Evolutionary conservation across 1,140 invertebrate species (phyloP).

Genomic region (Papilio xuthus): DNA sequence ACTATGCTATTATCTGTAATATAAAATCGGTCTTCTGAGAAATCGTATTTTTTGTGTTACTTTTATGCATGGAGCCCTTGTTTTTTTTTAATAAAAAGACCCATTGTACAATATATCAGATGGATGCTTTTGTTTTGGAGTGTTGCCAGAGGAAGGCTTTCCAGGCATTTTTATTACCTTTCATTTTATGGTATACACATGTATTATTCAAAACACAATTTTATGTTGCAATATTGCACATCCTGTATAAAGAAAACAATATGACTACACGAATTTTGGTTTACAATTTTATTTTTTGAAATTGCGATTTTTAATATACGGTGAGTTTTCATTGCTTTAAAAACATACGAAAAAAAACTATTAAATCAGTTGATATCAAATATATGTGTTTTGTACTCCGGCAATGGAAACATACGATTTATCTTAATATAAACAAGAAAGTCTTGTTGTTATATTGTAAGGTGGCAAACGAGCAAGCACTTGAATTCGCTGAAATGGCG

Average conservation of each 20-base stretch:
- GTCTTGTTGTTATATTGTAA: too few species aligned
- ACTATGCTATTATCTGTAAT: background rate
- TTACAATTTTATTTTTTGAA: background rate
- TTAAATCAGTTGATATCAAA: too few species aligned
- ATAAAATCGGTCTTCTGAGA: background rate
- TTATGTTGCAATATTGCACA: slow-evolving; percentile 1
- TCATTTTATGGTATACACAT: slow-evolving; percentile 18
- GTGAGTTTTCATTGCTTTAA: background rate
- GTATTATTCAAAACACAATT: slow-evolving; percentile 22
- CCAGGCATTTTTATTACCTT: slow-evolving; percentile 8
- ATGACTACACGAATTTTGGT: background rate
- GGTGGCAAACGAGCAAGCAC: too few species aligned
- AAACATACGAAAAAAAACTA: background rate
- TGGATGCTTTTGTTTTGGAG: slow-evolving; percentile 28
- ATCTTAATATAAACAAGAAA: too few species aligned
- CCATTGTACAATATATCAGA: background rate
- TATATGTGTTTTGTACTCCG: too few species aligned
- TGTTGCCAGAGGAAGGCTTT: slow-evolving; percentile 16
- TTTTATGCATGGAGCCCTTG: background rate
- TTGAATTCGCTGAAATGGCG: too few species aligned
- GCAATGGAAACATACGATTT: too few species aligned
- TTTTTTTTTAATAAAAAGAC: slow-evolving; percentile 8
- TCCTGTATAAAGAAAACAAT: background rate
- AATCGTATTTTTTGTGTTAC: background rate
- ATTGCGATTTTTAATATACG: background rate